These are phyloP conservation scores for Rafetus swinhoei DNA, from an alignment of 2,113 vertebrate genomes.

Conservation along the genomic window DNA sequence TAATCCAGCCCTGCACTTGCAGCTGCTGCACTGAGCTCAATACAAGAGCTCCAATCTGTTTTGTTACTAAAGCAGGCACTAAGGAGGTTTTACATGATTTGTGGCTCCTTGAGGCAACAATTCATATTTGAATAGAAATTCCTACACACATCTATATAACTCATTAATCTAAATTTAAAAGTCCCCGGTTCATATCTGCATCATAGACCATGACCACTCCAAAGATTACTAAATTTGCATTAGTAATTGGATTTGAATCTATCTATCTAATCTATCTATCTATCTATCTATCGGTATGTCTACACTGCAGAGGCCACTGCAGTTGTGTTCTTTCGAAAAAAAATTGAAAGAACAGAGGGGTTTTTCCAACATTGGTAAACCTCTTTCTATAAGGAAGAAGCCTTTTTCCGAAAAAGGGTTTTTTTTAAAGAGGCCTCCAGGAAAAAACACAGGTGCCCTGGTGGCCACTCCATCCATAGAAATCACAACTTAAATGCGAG, in stretches of 20 bases:
- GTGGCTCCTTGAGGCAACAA: slow-evolving; percentile 33
- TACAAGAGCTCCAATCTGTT: slow-evolving; percentile 28
- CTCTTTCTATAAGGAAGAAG: too few species aligned
- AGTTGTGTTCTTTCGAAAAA: too few species aligned
- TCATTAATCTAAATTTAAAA: slow-evolving; percentile 46
- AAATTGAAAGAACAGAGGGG: too few species aligned
- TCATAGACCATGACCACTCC: neutral
- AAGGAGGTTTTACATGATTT: slow-evolving; percentile 7
- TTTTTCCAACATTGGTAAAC: too few species aligned
- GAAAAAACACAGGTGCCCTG: too few species aligned
- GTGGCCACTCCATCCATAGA: too few species aligned
- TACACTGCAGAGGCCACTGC: too few species aligned
- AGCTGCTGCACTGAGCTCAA: neutral
- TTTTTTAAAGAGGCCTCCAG: too few species aligned
- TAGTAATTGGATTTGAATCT: neutral
- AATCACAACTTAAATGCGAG: too few species aligned
- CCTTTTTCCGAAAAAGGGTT: too few species aligned
- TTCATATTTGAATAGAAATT: slow-evolving; percentile 43
- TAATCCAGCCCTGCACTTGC: neutral
- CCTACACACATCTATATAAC: slow-evolving; percentile 18
- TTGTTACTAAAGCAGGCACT: neutral
- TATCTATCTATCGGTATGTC: too few species aligned
- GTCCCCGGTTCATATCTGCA: slow-evolving; percentile 11
- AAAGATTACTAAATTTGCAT: neutral
- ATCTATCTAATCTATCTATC: neutral